Evolutionary conservation across 2,888 invertebrate genomes (phyloP).

Genomic region (Halocaridina rubra): DNA sequence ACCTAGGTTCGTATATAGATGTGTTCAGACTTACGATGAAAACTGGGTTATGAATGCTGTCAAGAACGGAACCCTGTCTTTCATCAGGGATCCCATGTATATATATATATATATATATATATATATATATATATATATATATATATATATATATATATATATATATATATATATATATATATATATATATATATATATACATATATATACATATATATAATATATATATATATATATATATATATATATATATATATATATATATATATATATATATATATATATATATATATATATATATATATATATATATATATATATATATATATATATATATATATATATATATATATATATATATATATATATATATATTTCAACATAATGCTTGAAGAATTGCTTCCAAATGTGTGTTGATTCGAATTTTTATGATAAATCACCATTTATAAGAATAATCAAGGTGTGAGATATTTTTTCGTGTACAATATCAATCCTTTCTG

Average conservation of each 20-base stretch:
- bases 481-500: too few relatives aligned
- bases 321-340: conserved; percentile 8
- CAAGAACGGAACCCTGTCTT: too few relatives aligned
- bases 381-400: background rate
- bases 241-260: conserved; percentile 4
- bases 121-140: background rate
- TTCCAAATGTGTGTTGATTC: background rate
- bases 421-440: too few relatives aligned
- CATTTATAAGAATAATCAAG: too few relatives aligned
- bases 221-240: conserved; percentile 1
- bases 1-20: too few relatives aligned
- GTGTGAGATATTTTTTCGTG: too few relatives aligned
- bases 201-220: background rate
- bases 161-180: background rate
- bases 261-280: conserved; percentile 4
- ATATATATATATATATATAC: background rate
- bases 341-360: background rate
- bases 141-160: background rate
- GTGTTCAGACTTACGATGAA: too few relatives aligned
- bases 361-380: background rate
- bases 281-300: conserved; percentile 4
- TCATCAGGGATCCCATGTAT: too few relatives aligned
- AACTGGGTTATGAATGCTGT: too few relatives aligned
- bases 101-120: conserved; percentile 2
- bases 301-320: conserved; percentile 8